phyloP scores from a whole-genome alignment of 2,888 invertebrate species.

The Drosophila barbarae region DNA sequence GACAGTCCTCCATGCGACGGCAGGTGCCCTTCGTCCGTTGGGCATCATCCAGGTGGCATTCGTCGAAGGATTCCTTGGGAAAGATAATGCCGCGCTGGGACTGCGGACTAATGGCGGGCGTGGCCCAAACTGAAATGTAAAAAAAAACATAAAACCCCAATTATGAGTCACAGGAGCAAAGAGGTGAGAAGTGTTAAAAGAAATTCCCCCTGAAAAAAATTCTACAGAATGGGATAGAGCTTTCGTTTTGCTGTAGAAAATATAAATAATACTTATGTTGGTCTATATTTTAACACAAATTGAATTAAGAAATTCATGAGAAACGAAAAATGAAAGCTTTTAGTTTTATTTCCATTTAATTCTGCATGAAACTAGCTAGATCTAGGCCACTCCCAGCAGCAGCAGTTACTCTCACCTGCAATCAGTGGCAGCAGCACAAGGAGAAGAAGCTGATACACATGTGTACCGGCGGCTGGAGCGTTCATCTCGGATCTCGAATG shows the following conservation, averaged over 20 bases:
- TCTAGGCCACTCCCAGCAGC: not conserved
- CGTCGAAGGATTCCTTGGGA: constrained; percentile 61
- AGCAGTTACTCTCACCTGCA: constrained; percentile 15
- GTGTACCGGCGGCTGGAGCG: not conserved
- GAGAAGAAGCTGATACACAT: constrained; percentile 3
- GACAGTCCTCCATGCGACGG: constrained; percentile 62
- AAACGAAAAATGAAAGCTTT: not conserved
- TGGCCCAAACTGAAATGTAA: constrained; percentile 35
- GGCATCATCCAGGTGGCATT: constrained; percentile 60
- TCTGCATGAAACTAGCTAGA: not conserved
- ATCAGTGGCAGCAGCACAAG: constrained; percentile 2
- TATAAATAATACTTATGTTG: not conserved
- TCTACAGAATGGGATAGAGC: not conserved
- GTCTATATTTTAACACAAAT: not conserved
- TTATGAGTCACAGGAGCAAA: constrained; percentile 1
- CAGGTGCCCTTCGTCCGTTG: constrained; percentile 53
- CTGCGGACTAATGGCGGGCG: constrained; percentile 52
- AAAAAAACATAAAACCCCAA: not conserved
- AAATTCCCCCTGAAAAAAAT: not conserved
- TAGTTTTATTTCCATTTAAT: not conserved
- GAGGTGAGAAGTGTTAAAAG: not conserved
- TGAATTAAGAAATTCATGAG: no score
- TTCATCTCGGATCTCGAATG: constrained; percentile 9
- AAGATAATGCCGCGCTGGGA: constrained; percentile 64
- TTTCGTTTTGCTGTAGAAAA: not conserved